A percentile compares a stretch with the other conserved stretches of the same genome.
Conservation (phyloP, 2,888 invertebrate genomes). For the Sinhomidia bicolor region DNA sequence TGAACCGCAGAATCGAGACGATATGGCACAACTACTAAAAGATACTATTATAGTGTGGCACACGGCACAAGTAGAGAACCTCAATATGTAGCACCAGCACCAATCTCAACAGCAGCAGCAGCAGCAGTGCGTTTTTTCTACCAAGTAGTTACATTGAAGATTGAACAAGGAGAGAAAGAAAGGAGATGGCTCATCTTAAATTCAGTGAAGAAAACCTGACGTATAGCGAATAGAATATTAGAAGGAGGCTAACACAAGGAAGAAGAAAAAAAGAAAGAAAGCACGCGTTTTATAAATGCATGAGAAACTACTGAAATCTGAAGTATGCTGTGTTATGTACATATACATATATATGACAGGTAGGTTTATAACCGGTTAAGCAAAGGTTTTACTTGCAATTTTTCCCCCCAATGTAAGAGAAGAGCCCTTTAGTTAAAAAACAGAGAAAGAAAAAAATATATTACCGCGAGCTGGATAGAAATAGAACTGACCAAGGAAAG, state of each 20-base stretch:
- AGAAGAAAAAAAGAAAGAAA: neutral
- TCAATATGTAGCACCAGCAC: no score
- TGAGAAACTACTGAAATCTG: neutral
- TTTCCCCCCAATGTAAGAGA: no score
- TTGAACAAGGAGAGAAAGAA: no score
- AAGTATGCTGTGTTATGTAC: neutral
- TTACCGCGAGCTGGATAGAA: no score
- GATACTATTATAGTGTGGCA: neutral
- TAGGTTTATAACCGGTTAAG: no score
- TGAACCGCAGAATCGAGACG: conserved; percentile 65
- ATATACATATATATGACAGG: no score
- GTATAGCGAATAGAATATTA: neutral
- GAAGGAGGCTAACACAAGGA: neutral
- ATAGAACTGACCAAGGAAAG: neutral
- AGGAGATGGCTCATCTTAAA: conserved; percentile 52
- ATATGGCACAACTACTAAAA: neutral
- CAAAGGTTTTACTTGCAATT: no score
- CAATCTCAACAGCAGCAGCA: conserved; percentile 56
- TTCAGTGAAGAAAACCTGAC: conserved; percentile 58
- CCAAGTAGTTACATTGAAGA: no score
- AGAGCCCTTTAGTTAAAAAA: no score
- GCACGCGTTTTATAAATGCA: neutral
- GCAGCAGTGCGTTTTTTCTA: neutral
- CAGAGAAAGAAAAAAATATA: no score
- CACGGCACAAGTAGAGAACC: no score